A percentile compares a stretch with the other conserved stretches of the same genome.
Conservation (phyloP, 2,113 vertebrate species). For the Pygathrix nemaeus region DNA sequence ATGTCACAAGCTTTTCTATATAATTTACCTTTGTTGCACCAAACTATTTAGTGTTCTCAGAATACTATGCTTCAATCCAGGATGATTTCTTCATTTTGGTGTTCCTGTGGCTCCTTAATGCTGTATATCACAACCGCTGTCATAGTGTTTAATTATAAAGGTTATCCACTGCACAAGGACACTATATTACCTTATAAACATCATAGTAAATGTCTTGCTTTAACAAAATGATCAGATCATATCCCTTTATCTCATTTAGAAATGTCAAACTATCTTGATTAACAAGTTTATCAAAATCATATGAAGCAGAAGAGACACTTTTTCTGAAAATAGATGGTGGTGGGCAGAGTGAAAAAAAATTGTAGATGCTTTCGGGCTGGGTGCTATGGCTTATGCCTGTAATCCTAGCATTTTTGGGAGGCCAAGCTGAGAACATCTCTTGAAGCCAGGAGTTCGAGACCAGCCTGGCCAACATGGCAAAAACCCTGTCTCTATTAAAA, state of each 20-base stretch:
- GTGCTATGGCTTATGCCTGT: too few relatives aligned
- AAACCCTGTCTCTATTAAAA: too few relatives aligned
- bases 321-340: not conserved
- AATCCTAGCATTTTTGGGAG: too few relatives aligned
- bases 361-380: too few relatives aligned
- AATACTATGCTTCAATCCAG: not conserved
- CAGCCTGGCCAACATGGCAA: too few relatives aligned
- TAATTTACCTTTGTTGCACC: not conserved
- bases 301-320: not conserved
- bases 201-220: not conserved
- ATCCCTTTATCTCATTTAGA: not conserved
- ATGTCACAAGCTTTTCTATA: not conserved
- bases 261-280: not conserved
- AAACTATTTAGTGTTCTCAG: not conserved
- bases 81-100: not conserved
- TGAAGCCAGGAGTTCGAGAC: too few relatives aligned
- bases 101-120: not conserved
- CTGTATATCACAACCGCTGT: not conserved
- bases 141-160: not conserved
- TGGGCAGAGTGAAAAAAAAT: not conserved
- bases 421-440: too few relatives aligned
- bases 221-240: not conserved
- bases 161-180: rapidly evolving
- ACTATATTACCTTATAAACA: not conserved
- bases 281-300: not conserved